Conservation (phyloP, 1,140 invertebrate genomes). For the Mylabris phalerata region DNA sequence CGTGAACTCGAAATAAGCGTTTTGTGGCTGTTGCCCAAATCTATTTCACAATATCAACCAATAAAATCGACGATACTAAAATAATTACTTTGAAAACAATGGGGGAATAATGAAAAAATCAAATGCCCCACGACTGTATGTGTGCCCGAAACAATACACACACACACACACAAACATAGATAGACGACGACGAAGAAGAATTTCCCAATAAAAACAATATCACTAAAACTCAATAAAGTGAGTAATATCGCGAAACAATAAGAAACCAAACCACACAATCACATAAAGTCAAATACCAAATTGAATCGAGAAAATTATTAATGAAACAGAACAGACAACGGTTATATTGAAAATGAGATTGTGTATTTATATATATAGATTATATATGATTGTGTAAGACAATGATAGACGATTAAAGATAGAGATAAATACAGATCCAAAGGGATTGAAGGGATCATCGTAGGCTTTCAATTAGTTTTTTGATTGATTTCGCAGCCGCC, state of each 20-base stretch:
- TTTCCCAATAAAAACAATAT: conserved; percentile 34
- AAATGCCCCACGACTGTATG: conserved; percentile 12
- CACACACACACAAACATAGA: conserved; percentile 8
- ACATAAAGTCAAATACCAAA: conserved; percentile 38
- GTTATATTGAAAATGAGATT: conserved; percentile 10
- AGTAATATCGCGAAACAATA: conserved; percentile 36
- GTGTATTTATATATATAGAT: too few species aligned
- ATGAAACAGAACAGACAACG: conserved; percentile 35
- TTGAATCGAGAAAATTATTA: conserved; percentile 39
- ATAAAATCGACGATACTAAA: conserved; percentile 25
- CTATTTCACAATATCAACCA: not conserved
- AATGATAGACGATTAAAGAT: not conserved
- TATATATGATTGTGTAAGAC: too few species aligned
- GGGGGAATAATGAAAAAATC: conserved; percentile 33
- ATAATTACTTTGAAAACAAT: conserved; percentile 36
- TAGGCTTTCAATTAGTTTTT: conserved; percentile 43
- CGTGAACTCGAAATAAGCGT: too few species aligned
- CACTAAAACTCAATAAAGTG: conserved; percentile 36
- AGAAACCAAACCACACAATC: conserved; percentile 30
- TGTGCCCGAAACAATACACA: too few species aligned
- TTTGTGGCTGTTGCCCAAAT: not conserved
- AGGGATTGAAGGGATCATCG: conserved; percentile 35
- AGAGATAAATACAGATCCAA: conserved; percentile 19
- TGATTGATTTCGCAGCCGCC: conserved; percentile 40
- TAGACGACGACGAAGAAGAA: conserved; percentile 10